phyloP scores from a whole-genome alignment of 2,888 invertebrate genomes.

The Agonopterix subpropinquella region DNA sequence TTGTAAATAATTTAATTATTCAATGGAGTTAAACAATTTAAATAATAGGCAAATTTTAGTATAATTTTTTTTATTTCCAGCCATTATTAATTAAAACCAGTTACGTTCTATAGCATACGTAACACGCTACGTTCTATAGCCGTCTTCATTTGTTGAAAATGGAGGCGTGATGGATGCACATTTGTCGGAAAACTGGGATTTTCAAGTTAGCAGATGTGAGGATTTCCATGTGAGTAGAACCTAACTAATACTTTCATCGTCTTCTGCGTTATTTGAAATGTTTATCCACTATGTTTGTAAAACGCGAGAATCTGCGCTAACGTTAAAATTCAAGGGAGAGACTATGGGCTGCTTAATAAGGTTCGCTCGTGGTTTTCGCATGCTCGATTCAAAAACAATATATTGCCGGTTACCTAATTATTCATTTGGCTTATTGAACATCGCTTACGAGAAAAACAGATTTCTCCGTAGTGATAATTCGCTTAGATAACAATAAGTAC shows the following conservation, averaged over 20 bases:
- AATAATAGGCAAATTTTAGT: too few species aligned
- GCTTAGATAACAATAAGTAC: neutral
- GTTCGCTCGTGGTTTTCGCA: conserved; percentile 43
- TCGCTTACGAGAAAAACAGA: neutral
- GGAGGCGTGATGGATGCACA: conserved; percentile 66
- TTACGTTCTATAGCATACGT: conserved; percentile 21
- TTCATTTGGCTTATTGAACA: neutral
- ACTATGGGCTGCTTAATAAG: conserved; percentile 49
- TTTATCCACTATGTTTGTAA: conserved; percentile 24
- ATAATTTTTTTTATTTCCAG: neutral
- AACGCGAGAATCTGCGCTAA: conserved; percentile 25
- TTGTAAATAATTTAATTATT: too few species aligned
- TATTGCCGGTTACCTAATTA: neutral
- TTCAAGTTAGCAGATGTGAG: conserved; percentile 60
- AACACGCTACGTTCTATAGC: conserved; percentile 33
- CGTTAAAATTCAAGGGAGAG: conserved; percentile 69
- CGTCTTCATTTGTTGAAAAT: conserved; percentile 73
- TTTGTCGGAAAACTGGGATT: conserved; percentile 56
- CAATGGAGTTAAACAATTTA: too few species aligned
- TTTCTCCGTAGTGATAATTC: too few species aligned
- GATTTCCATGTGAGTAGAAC: conserved; percentile 46
- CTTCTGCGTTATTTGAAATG: conserved; percentile 36
- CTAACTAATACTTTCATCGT: conserved; percentile 38
- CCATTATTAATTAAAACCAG: conserved; percentile 1
- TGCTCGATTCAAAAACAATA: conserved; percentile 32